phyloP scores from a whole-genome alignment of 2,113 vertebrate species.

The Eurystomus gularis region DNA sequence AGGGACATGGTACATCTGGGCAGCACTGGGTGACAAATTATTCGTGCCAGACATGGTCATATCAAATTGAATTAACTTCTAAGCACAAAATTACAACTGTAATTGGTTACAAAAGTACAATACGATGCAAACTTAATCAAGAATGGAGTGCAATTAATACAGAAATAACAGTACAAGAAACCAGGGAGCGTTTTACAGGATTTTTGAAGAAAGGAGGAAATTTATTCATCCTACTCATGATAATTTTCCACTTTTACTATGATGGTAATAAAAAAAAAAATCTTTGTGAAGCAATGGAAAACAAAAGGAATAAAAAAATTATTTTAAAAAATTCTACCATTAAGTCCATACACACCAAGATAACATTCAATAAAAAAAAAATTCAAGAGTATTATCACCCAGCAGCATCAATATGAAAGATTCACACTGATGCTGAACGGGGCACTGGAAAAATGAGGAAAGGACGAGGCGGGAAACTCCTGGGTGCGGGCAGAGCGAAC shows the following conservation, averaged over 20 bases:
- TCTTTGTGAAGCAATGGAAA: background rate
- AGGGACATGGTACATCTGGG: background rate
- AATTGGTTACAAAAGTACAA: background rate
- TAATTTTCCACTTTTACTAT: background rate
- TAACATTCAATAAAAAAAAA: rapidly evolving
- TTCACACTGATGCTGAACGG: rapidly evolving
- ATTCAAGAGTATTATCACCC: background rate
- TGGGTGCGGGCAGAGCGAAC: background rate
- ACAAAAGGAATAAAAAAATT: background rate
- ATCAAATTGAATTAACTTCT: background rate
- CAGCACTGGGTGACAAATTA: background rate
- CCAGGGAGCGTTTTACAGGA: background rate
- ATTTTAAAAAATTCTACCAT: rapidly evolving
- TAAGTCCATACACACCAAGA: background rate
- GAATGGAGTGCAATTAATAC: background rate
- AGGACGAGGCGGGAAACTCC: background rate
- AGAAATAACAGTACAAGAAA: background rate
- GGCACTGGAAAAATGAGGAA: background rate
- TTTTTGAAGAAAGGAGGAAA: background rate
- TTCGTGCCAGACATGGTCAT: background rate
- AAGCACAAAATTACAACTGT: background rate
- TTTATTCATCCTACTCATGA: background rate
- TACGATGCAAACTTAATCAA: background rate
- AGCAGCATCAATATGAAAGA: background rate
- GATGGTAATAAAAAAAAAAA: background rate